Evolutionary conservation across 2,888 invertebrate genomes (phyloP), one percentile per base, ranked within the genome.

Genomic region (Cheilosia scutellata): DNA sequence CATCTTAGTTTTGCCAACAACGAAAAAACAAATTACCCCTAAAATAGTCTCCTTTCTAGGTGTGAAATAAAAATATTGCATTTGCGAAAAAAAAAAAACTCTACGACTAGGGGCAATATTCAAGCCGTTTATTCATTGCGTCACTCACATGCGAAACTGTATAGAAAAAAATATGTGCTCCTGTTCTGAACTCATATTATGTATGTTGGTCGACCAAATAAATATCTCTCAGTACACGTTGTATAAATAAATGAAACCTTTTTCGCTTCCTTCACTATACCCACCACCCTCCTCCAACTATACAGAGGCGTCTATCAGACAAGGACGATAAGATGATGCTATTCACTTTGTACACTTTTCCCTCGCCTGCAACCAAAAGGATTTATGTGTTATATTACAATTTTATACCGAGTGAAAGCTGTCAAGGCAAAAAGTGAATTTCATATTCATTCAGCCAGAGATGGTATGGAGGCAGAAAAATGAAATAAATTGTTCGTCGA

Each of bases 341-440:
- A 65, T 60, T 72, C 78, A 72, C 72, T 78, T 62, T 78, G 57
- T 60, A 68, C 60, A n/a, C 25, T n/a, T 44, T 42, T 31, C 31
- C 49, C 70, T 80, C 53, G 72, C 58, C 29, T 82, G 82, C 78
- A 78, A 78, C 78, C 83, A 83, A 62, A 75, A 75, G 65, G 71
- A 65, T 63, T 72, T 72, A 71, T 71, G 65, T 78, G 71, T 60
- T 77, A 53, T 83, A 83, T 83, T 79, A 80, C 80, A 80, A 53
- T 80, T 80, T 75, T 66, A 58, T 57, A 65, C 68, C 65, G 80
- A 84, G 75, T 84, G 84, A 84, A 84, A 65, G 84, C 84, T 84
- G 84, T 84, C 84, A 84, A 27, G 84, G 55, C 79, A 60, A 75
- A 79, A 25, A 80, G 75, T 80, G 65, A 84, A 84, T 84, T 83